Base-by-base conservation (phyloP, 2,797 vertebrate species). In the Odontamblyopus rebecca region DNA sequence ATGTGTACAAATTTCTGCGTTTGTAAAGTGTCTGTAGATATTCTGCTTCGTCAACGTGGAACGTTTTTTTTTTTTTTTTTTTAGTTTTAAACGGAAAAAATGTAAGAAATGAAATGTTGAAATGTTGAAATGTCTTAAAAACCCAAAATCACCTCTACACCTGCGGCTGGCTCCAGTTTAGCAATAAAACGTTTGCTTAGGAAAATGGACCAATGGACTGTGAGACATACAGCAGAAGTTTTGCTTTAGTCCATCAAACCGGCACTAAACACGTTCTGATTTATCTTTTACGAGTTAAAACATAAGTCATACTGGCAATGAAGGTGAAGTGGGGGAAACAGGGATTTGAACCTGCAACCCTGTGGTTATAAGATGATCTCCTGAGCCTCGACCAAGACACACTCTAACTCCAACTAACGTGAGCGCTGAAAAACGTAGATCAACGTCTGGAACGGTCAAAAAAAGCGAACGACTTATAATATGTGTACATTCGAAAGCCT, bases 11-110 rank as follows among this genome's bases (percentile, higher is more conserved):
- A 48, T 48, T 18, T 32, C 29, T 0, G 27, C 59, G 61, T 62
- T 64, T 89, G 86, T 90, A 88, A 82, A 86, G 88, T 90, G 85
- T 85, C 61, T 93, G 88, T 93, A 93, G 88, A 92, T 91, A 92
- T 77, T 5, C 11, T 81, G 78, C 88, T 86, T 85, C 67, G 78
- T 87, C 81, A 73, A 88, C 3, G 75, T 86, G 86, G 86, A 48
- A 48, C 82, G 84, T 63, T 30, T 30, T 30, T 23, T 23, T 23
- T 23, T 85, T 84, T 35, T 57, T 44, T 69, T 63, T 64, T 41
- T 35, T n/a, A 13, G 59, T 60, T 60, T 60, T 35, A 30, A 35
- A 32, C 12, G 19, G 15, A 16, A 2, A 18, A 32, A 61, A 18
- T 27, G 59, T 32, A 30, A n/a, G 19, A 54, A 54, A 9, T 23